Percentiles rank a stretch among this genome's conserved stretches.
Evolutionary conservation across 2,888 invertebrate species (phyloP).

Genomic region (Hymenopus coronatus): DNA sequence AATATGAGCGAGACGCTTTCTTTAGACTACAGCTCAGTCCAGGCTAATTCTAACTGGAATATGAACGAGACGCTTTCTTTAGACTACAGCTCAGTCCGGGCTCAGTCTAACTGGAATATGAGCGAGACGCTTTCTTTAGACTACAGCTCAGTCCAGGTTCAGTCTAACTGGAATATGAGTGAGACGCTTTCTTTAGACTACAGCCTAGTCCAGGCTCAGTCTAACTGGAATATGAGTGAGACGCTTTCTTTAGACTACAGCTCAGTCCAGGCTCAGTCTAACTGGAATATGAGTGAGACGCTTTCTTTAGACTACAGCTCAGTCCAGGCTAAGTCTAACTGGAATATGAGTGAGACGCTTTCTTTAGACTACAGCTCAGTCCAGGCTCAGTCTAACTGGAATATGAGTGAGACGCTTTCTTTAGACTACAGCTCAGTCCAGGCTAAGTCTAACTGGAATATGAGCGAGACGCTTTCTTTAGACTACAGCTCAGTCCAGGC

Average conservation of each 20-base stretch:
- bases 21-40: neutral
- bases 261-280: too few species aligned
- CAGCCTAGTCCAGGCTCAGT: too few species aligned
- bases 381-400: too few species aligned
- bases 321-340: too few species aligned
- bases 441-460: neutral
- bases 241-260: neutral
- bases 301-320: neutral
- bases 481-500: neutral
- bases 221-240: neutral
- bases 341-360: neutral
- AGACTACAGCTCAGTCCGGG: too few species aligned
- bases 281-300: neutral
- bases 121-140: neutral
- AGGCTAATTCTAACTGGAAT: too few species aligned
- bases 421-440: neutral
- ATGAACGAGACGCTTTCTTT: too few species aligned
- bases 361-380: neutral
- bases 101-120: neutral
- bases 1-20: neutral
- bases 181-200: neutral
- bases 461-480: neutral
- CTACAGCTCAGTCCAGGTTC: neutral
- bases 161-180: neutral
- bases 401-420: neutral